Conservation (phyloP, 2,888 invertebrate species). For the Conomelus anceps region DNA sequence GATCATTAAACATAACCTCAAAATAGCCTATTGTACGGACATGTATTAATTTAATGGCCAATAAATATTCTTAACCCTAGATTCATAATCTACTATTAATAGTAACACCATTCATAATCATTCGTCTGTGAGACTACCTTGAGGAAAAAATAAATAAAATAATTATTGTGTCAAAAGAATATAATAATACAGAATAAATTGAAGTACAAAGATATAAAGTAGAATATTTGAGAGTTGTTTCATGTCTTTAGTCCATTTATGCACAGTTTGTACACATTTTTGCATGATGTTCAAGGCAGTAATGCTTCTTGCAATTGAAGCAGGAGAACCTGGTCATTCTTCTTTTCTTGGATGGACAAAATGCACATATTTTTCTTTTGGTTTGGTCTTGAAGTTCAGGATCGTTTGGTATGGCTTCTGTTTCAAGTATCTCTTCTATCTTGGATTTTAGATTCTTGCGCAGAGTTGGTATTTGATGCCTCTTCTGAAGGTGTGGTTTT, state of each 20-base stretch:
- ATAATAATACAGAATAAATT: no score
- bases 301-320: slow-evolving; percentile 1
- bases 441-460: slow-evolving; percentile 8
- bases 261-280: slow-evolving; percentile 11
- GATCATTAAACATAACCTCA: no score
- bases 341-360: slow-evolving; percentile 18
- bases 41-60: no score
- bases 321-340: slow-evolving; percentile 14
- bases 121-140: no score
- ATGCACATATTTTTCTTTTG: slow-evolving; percentile 16
- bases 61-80: no score
- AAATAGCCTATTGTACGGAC: no score
- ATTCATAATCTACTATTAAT: no score
- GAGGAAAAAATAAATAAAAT: no score
- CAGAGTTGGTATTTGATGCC: slow-evolving; percentile 9
- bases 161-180: no score
- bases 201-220: no score
- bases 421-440: slow-evolving; percentile 14
- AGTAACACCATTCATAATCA: no score
- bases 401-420: neutral
- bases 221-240: no score
- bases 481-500: slow-evolving; percentile 13
- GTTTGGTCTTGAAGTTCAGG: slow-evolving; percentile 4
- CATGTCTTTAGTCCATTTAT: neutral
- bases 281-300: slow-evolving; percentile 13